Percentiles rank a stretch among this genome's conserved stretches.
phyloP scores from a whole-genome alignment of 1,140 invertebrate species.

The Ceratosolen fusciceps region DNA sequence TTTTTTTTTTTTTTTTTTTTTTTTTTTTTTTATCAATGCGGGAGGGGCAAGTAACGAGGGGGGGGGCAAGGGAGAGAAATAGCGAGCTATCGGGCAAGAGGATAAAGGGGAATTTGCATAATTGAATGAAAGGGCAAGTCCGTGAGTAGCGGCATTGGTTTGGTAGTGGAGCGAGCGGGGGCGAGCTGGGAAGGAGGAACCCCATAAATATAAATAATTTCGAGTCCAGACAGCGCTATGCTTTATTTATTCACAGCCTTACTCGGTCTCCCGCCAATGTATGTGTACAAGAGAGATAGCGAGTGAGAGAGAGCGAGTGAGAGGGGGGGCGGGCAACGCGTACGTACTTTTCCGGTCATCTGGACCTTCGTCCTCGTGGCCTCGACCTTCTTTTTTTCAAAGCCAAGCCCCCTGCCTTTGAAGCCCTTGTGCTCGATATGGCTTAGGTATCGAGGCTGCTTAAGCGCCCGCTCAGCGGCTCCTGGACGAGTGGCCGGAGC shows the following conservation, averaged over 20 bases:
- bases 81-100: slow-evolving; percentile 21
- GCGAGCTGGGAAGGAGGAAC: slow-evolving; percentile 38
- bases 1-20: neutral
- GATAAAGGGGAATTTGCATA: slow-evolving; percentile 54
- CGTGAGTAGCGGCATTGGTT: neutral
- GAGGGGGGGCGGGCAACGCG: too few relatives aligned
- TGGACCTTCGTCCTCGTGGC: neutral
- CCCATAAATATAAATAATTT: slow-evolving; percentile 59
- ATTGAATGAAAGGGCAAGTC: slow-evolving; percentile 61
- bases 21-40: neutral
- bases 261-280: slow-evolving; percentile 15
- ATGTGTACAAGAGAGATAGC: neutral
- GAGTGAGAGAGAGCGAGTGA: too few relatives aligned
- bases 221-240: slow-evolving; percentile 61
- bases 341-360: neutral
- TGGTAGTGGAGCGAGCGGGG: neutral
- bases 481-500: too few relatives aligned
- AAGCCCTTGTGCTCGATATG: slow-evolving; percentile 33
- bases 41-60: neutral
- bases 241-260: slow-evolving; percentile 49
- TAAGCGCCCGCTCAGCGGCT: too few relatives aligned
- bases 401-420: neutral
- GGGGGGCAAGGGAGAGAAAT: neutral
- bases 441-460: too few relatives aligned
- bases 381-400: slow-evolving; percentile 51